These are phyloP conservation scores for Cyphomyrus discorhynchus DNA, from an alignment of 2,113 vertebrate species.

Conservation along the genomic window DNA sequence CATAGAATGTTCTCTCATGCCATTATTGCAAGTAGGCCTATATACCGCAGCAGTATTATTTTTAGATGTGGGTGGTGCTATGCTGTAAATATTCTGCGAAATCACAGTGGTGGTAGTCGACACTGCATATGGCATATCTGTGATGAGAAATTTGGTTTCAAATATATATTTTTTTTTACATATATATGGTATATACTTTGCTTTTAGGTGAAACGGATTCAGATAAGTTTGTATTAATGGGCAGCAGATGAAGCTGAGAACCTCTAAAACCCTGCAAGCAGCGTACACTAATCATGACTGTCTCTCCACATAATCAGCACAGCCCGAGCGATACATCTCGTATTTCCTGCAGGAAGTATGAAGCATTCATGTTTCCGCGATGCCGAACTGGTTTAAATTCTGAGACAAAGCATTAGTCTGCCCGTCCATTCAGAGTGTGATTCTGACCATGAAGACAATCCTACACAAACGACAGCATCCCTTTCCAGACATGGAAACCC, in stretches of 20 bases:
- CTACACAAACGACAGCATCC: not conserved
- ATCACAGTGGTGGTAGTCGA: constrained; percentile 23
- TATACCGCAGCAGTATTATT: constrained; percentile 6
- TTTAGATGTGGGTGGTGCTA: not conserved
- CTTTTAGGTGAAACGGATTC: not conserved
- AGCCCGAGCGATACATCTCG: not conserved
- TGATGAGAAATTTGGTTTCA: constrained; percentile 10
- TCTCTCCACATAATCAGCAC: not conserved
- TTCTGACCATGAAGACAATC: not conserved
- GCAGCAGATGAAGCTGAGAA: not conserved
- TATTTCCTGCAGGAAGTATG: not conserved
- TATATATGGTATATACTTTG: not conserved
- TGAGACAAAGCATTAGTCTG: not conserved
- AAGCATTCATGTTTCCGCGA: not conserved
- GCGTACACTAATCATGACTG: not conserved
- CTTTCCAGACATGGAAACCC: not conserved
- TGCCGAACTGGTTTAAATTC: not conserved
- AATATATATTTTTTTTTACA: not conserved
- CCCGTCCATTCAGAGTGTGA: not conserved
- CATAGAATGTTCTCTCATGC: constrained; percentile 13
- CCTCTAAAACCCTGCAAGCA: not conserved
- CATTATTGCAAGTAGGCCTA: constrained; percentile 14
- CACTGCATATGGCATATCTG: constrained; percentile 14
- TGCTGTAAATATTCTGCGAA: constrained; percentile 14
- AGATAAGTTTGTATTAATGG: not conserved